Evolutionary conservation across 2,113 vertebrate genomes (phyloP).

Genomic region (Alethe castanea): DNA sequence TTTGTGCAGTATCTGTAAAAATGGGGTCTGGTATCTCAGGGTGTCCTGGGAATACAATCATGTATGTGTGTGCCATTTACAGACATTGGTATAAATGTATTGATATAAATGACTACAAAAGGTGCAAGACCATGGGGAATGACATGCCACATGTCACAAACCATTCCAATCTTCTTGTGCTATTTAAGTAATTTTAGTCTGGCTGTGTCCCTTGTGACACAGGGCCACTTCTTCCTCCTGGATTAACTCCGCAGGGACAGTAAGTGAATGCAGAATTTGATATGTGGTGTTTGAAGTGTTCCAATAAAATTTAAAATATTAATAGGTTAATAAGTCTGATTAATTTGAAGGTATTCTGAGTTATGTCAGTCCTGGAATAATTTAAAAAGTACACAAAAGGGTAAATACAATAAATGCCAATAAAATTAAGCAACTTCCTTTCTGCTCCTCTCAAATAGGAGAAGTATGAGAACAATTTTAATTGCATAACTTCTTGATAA

Average conservation of each 20-base stretch:
- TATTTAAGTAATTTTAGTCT: not conserved
- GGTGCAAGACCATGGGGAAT: not conserved
- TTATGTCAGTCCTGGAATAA: not conserved
- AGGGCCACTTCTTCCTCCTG: not conserved
- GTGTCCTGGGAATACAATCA: constrained; percentile 3
- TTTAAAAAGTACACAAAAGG: not conserved
- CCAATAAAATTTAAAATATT: constrained; percentile 1
- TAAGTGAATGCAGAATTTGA: not conserved
- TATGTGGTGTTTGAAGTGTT: not conserved
- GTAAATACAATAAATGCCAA: not conserved
- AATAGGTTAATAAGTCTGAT: not conserved
- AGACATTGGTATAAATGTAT: not conserved
- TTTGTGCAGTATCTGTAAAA: not conserved
- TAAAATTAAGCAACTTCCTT: not conserved
- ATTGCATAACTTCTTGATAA: not conserved
- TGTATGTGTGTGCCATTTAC: not conserved
- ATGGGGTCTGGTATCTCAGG: not conserved
- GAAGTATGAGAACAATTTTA: not conserved
- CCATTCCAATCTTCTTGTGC: not conserved
- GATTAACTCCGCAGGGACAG: not conserved
- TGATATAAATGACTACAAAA: constrained; percentile 13
- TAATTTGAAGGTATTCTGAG: not conserved
- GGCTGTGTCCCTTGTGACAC: not conserved
- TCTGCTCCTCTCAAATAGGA: not conserved
- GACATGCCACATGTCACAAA: not conserved